Conservation (phyloP, 2,888 invertebrate genomes). For the Leucozona laternaria region DNA sequence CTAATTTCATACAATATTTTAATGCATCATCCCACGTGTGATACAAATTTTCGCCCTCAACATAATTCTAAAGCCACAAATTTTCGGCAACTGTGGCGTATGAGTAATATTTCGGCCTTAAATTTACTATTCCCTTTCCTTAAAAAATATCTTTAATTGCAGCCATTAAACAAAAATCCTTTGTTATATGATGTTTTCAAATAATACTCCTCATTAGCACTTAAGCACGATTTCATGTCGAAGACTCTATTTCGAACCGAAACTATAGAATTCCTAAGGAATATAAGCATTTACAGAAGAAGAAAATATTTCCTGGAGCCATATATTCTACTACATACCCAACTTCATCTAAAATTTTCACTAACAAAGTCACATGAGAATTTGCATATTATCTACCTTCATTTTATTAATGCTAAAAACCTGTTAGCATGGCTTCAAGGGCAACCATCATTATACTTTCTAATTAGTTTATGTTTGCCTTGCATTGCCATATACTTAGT, state of each 20-base stretch:
- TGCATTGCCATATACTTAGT: conserved; percentile 18
- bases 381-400: conserved; percentile 51
- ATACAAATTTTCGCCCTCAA: too few species aligned
- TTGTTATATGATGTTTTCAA: neutral
- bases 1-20: too few species aligned
- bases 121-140: neutral
- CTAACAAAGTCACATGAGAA: conserved; percentile 23
- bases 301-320: neutral
- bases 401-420: conserved; percentile 52
- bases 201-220: neutral
- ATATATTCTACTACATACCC: too few species aligned
- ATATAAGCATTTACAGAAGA: neutral
- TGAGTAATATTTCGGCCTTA: neutral
- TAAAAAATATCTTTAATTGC: neutral
- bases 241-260: neutral
- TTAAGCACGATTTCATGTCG: conserved; percentile 7
- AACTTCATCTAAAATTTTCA: neutral
- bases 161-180: neutral
- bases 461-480: conserved; percentile 71
- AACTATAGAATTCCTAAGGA: neutral
- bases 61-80: neutral
- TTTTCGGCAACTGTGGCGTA: conserved; percentile 27
- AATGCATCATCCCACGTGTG: too few species aligned
- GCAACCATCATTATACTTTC: conserved; percentile 21
- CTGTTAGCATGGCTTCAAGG: conserved; percentile 55